phyloP scores from a whole-genome alignment of 2,888 invertebrate species.

The Onchidella celtica region DNA sequence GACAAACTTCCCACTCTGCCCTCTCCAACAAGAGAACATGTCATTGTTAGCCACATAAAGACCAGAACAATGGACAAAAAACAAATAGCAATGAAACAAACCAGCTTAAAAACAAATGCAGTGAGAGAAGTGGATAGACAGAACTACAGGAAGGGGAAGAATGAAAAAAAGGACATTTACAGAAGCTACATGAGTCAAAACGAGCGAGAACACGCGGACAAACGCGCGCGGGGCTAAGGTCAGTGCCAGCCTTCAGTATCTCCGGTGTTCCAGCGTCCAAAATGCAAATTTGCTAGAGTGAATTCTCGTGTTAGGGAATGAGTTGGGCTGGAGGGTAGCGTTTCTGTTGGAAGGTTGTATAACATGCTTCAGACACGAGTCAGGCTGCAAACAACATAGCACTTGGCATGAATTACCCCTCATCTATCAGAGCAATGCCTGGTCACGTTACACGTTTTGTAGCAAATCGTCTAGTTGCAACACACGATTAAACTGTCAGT shows the following conservation, averaged over 20 bases:
- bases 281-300: constrained; percentile 45
- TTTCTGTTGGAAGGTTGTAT: constrained; percentile 30
- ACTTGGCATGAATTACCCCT: constrained; percentile 13
- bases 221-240: neutral
- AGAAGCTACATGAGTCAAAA: neutral
- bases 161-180: neutral
- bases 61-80: too few species aligned
- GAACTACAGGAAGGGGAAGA: neutral
- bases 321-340: neutral
- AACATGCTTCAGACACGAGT: constrained; percentile 37
- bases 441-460: neutral
- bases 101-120: neutral
- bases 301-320: constrained; percentile 13
- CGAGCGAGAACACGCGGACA: neutral
- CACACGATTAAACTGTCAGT: too few species aligned
- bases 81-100: neutral
- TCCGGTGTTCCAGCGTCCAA: neutral
- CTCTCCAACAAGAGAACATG: too few species aligned
- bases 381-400: constrained; percentile 32
- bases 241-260: neutral
- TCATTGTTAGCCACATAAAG: too few species aligned
- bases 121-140: neutral
- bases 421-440: constrained; percentile 27
- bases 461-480: neutral
- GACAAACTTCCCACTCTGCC: too few species aligned